Evolutionary conservation across 53 echinoderm and acorn worm genomes (phyloP).

Genomic region (Stichopus horrens): DNA sequence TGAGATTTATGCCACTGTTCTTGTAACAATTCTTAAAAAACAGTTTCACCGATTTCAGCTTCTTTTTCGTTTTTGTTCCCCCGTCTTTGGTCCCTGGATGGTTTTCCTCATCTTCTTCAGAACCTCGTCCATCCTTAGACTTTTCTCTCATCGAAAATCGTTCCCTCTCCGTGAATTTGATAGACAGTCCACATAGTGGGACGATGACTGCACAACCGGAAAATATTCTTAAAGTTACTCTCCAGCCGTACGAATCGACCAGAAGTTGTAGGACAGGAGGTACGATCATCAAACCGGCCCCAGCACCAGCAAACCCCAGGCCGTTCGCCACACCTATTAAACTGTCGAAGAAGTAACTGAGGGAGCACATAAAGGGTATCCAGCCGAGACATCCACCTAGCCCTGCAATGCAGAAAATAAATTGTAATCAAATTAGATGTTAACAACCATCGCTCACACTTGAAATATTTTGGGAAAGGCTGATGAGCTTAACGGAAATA

Average conservation of each 20-base stretch:
- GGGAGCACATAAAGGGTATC: no score
- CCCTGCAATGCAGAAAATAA: neutral
- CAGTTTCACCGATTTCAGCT: no score
- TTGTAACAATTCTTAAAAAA: no score
- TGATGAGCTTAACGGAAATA: no score
- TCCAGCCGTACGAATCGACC: neutral
- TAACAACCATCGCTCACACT: no score
- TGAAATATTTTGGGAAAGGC: no score
- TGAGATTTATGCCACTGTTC: neutral
- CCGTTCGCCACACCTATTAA: neutral
- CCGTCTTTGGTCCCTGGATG: no score
- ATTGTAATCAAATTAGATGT: neutral
- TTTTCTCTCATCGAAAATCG: neutral
- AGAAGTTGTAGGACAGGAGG: neutral
- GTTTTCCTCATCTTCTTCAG: neutral
- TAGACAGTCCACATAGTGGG: neutral
- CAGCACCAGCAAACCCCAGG: neutral
- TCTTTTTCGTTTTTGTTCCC: no score
- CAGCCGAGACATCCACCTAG: no score
- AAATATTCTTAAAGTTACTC: neutral
- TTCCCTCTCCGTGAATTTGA: neutral
- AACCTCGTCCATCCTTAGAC: neutral
- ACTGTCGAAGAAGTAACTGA: neutral
- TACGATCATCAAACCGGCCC: slow-evolving; percentile 2
- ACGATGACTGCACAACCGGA: neutral